Evolutionary conservation across 2,797 vertebrate species (phyloP), one percentile per base, ranked within the genome.

Genomic region (Aeoliscus strigatus): DNA sequence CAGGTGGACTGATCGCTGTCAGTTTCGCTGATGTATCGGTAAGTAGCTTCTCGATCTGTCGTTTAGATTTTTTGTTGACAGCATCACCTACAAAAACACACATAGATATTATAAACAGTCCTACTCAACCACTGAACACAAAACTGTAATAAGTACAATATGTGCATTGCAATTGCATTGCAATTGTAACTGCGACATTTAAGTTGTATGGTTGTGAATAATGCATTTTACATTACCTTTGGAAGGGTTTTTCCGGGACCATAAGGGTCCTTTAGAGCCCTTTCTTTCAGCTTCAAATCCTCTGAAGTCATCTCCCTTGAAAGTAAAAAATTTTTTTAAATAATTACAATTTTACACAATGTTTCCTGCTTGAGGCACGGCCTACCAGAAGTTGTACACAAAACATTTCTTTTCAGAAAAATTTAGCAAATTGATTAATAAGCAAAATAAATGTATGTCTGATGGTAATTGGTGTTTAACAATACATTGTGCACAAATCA

Each of bases 221-320:
- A 23, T 8, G 31, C 1, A 6, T 18, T 61, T 86, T 68, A 60
- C 72, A 81, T 75, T 85, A 91, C 83, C 89, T 90, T 80, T 91
- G 60, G 70, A 82, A 84, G 76, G 87, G 60, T 87, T 89, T 60
- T 90, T 83, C 68, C 87, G 83, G 17, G 81, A 80, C 40, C 75
- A 82, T 60, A 71, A 54, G 15, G 83, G 72, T 72, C 80, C 83
- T 73, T 82, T 84, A 63, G 75, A 77, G 57, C 79, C 70, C 77
- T 86, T 86, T 66, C 82, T 86, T 56, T 89, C 87, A 65, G 85
- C 78, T 80, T 87, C 90, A 88, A 94, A 94, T 67, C 92, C 92
- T 88, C 72, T 83, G 73, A 93, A 94, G 67, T 89, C 87, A 53
- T 91, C 89, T 55, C 89, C 88, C 88, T 90, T 62, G 66, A 54